phyloP scores from a whole-genome alignment of 1,140 invertebrate species.

The Drosophila asahinai region DNA sequence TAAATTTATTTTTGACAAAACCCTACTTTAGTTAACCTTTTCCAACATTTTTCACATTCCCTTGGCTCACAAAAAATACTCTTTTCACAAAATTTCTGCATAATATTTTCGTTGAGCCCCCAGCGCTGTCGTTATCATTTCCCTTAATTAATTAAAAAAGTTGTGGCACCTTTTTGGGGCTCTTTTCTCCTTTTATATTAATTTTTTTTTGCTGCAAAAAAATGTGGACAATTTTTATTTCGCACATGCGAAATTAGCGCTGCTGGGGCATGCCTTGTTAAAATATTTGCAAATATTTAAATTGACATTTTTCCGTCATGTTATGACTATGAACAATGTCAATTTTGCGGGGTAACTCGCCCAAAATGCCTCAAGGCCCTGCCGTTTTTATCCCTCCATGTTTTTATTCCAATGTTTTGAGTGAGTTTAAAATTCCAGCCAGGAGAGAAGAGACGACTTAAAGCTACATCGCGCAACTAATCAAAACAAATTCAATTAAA shows the following conservation, averaged over 20 bases:
- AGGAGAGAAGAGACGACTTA: slow-evolving; percentile 42
- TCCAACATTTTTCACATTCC: slow-evolving; percentile 45
- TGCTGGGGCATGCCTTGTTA: slow-evolving; percentile 62
- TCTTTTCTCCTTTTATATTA: slow-evolving; percentile 21
- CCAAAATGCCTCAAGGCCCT: slow-evolving; percentile 48
- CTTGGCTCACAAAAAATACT: slow-evolving; percentile 26
- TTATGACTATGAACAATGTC: slow-evolving; percentile 74
- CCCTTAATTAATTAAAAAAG: slow-evolving; percentile 82
- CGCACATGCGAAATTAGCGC: slow-evolving; percentile 74
- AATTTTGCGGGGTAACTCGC: slow-evolving; percentile 54
- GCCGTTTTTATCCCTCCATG: slow-evolving; percentile 2
- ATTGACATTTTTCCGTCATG: slow-evolving; percentile 79
- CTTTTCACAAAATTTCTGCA: slow-evolving; percentile 30
- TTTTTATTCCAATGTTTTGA: slow-evolving; percentile 9
- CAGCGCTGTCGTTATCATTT: slow-evolving; percentile 18
- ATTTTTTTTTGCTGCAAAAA: slow-evolving; percentile 33
- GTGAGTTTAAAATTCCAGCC: slow-evolving; percentile 54
- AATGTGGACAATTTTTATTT: slow-evolving; percentile 77
- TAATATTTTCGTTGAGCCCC: slow-evolving; percentile 52
- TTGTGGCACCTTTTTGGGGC: slow-evolving; percentile 62
- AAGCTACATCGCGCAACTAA: slow-evolving; percentile 66
- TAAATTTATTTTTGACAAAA: not conserved
- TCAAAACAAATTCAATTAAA: slow-evolving; percentile 84
- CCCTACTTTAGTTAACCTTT: slow-evolving; percentile 2
- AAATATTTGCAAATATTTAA: slow-evolving; percentile 84